These are phyloP conservation scores for Tenrec ecaudatus DNA, from an alignment of 2,113 vertebrate species.

Conservation along the genomic window DNA sequence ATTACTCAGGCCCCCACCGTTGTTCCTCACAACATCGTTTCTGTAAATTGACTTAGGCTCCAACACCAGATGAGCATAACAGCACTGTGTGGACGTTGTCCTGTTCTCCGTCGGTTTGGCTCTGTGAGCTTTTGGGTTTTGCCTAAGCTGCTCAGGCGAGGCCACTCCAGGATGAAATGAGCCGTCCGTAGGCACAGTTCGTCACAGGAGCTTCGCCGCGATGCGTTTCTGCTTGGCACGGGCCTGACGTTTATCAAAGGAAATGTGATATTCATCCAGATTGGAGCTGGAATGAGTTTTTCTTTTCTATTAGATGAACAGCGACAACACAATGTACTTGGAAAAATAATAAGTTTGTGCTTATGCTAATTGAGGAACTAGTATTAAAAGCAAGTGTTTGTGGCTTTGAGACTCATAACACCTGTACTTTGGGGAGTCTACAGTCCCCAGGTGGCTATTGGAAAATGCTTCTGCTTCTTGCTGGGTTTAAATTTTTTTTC, in stretches of 20 bases:
- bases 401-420: conserved; percentile 30
- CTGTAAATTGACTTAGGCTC: conserved; percentile 39
- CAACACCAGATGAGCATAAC: neutral
- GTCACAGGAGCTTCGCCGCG: conserved; percentile 54
- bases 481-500: neutral
- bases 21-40: conserved; percentile 25
- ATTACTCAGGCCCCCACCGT: neutral
- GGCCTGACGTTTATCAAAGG: conserved; percentile 67
- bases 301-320: conserved; percentile 74
- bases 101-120: neutral
- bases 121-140: conserved; percentile 68
- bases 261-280: conserved; percentile 69
- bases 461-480: conserved; percentile 50
- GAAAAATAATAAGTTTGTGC: conserved; percentile 69
- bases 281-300: conserved; percentile 70
- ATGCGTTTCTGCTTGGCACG: conserved; percentile 40
- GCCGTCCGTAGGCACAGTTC: conserved; percentile 46
- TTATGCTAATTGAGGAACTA: conserved; percentile 67
- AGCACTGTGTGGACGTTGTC: neutral
- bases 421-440: conserved; percentile 45
- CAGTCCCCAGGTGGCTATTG: conserved; percentile 40
- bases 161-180: conserved; percentile 48
- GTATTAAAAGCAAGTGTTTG: conserved; percentile 61
- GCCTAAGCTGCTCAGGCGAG: conserved; percentile 49
- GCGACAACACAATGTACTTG: conserved; percentile 59